Percentiles rank a stretch among this genome's conserved stretches.
Conservation (phyloP, 2,888 invertebrate species). For the Microctonus aethiopoides region DNA sequence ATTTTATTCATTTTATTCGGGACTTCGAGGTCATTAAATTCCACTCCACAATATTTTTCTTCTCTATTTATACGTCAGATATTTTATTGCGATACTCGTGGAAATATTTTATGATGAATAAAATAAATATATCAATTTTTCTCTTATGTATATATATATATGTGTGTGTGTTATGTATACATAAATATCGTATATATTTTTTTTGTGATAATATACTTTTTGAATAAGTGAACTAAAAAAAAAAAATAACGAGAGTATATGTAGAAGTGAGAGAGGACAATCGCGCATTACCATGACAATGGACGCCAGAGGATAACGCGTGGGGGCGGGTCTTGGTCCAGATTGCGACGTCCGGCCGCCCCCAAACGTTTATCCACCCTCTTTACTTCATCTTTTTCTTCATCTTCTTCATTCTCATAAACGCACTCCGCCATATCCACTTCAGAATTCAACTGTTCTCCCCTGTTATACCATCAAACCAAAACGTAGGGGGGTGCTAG, state of each 20-base stretch:
- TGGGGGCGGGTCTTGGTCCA: constrained; percentile 24
- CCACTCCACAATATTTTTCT: neutral
- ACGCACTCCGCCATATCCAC: constrained; percentile 13
- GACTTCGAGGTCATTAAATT: constrained; percentile 5
- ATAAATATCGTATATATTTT: too few species aligned
- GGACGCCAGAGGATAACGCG: constrained; percentile 6
- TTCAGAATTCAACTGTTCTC: constrained; percentile 11
- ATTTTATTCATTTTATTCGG: neutral
- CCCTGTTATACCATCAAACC: constrained; percentile 11
- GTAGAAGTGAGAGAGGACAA: neutral
- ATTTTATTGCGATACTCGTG: neutral
- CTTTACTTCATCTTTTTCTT: neutral
- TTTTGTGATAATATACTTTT: too few species aligned
- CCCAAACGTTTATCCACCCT: neutral
- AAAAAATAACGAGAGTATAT: neutral
- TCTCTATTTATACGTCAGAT: neutral
- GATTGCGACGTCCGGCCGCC: constrained; percentile 25
- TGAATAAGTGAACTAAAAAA: neutral
- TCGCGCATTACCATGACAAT: constrained; percentile 11
- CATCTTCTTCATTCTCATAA: neutral
- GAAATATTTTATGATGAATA: neutral
- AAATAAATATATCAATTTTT: neutral
- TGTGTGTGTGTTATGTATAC: neutral
- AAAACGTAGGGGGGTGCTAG: constrained; percentile 5
- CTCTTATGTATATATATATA: neutral